Percentiles rank a stretch among this genome's conserved stretches.
Conservation (phyloP, 2,113 vertebrate genomes). For the Neolamprologus falcicula region DNA sequence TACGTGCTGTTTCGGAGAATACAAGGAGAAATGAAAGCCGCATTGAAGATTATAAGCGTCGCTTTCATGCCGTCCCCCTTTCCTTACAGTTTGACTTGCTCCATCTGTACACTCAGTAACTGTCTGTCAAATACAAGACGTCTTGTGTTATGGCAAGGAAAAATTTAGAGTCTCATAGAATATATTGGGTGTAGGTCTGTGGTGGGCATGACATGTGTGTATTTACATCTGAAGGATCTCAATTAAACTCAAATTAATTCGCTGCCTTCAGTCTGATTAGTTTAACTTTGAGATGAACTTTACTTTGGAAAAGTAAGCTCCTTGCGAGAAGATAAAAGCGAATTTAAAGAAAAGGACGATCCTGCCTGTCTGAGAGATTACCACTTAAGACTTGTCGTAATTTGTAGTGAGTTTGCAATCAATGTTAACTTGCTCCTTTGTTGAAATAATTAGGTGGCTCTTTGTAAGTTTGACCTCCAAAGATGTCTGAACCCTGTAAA, state of each 20-base stretch:
- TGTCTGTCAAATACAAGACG: not conserved
- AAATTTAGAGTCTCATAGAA: not conserved
- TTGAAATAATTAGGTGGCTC: conserved; percentile 9
- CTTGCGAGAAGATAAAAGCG: not conserved
- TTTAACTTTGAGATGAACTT: not conserved
- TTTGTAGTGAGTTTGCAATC: conserved; percentile 29
- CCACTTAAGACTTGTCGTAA: conserved; percentile 16
- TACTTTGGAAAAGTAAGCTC: not conserved
- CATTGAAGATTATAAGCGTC: not conserved
- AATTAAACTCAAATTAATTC: not conserved
- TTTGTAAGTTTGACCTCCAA: conserved; percentile 15
- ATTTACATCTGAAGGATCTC: not conserved
- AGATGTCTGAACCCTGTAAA: not conserved
- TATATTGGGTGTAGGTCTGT: not conserved
- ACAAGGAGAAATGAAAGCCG: not conserved
- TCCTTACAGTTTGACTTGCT: not conserved
- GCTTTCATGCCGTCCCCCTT: not conserved
- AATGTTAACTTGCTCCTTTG: conserved; percentile 6
- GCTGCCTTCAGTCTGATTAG: not conserved
- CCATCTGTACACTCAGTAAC: not conserved
- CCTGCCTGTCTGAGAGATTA: not conserved
- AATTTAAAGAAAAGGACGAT: not conserved
- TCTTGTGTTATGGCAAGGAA: not conserved
- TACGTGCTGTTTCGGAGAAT: not conserved
- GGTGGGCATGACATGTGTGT: not conserved